Conservation (phyloP, 2,797 vertebrate genomes). For the Microctenopoma steveboyesi region DNA sequence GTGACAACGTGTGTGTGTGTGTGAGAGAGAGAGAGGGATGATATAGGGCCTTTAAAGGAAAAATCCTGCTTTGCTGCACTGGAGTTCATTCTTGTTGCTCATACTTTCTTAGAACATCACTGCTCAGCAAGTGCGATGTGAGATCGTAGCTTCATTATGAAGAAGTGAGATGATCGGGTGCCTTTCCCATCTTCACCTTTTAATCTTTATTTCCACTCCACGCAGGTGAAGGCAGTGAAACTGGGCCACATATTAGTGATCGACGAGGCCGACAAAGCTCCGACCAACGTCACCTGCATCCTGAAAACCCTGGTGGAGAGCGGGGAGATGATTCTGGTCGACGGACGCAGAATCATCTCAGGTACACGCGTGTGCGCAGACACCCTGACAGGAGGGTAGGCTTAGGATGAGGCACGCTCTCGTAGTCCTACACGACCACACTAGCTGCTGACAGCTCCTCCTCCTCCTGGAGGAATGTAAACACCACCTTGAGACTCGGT, state of each 20-base stretch:
- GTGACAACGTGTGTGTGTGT: no score
- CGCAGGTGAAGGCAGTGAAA: slow-evolving; percentile 95
- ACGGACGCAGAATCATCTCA: slow-evolving; percentile 92
- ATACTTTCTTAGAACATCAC: not conserved
- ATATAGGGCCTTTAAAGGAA: no score
- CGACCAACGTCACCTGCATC: slow-evolving; percentile 97
- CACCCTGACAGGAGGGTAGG: slow-evolving; percentile 32
- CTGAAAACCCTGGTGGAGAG: slow-evolving; percentile 98
- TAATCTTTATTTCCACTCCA: not conserved
- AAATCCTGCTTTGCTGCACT: no score
- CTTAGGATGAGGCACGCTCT: slow-evolving; percentile 9
- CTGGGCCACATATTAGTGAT: slow-evolving; percentile 93
- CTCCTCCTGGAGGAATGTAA: slow-evolving; percentile 52
- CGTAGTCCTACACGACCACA: slow-evolving; percentile 7
- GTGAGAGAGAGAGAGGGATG: no score
- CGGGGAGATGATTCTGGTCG: slow-evolving; percentile 97
- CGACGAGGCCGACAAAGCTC: slow-evolving; percentile 97
- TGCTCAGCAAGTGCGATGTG: not conserved
- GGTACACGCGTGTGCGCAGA: slow-evolving; percentile 72
- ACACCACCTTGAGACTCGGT: slow-evolving; percentile 12
- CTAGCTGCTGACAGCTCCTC: slow-evolving; percentile 24
- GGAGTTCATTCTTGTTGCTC: not conserved
- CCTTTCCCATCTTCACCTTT: not conserved
- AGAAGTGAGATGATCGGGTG: no score
- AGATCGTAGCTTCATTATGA: no score